Evolutionary conservation across 1,140 invertebrate genomes (phyloP).

Genomic region (Latrodectus geometricus): DNA sequence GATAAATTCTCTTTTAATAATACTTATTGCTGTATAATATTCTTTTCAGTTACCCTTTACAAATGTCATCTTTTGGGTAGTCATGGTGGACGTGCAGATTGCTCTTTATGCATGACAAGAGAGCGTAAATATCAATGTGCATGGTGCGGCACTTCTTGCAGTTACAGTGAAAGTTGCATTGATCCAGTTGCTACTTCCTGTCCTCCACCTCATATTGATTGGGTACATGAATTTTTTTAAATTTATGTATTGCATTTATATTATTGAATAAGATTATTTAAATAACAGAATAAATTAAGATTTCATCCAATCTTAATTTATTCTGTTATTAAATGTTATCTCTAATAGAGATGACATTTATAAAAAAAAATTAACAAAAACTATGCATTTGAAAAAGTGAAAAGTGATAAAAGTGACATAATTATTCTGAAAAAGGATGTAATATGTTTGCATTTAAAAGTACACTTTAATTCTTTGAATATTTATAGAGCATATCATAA

Average conservation of each 20-base stretch:
- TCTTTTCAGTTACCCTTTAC: conserved; percentile 81
- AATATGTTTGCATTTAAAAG: too few species aligned
- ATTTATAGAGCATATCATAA: too few species aligned
- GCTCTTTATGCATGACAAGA: conserved; percentile 91
- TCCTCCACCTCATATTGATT: conserved; percentile 91
- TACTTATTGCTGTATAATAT: not conserved
- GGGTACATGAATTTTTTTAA: conserved; percentile 73
- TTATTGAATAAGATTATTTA: too few species aligned
- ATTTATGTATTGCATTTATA: not conserved
- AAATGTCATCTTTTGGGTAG: conserved; percentile 94
- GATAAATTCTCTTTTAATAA: not conserved
- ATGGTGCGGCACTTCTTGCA: conserved; percentile 91
- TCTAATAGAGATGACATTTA: too few species aligned
- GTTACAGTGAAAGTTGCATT: conserved; percentile 83
- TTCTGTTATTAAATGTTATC: too few species aligned
- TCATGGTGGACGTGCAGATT: conserved; percentile 91
- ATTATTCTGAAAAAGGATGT: too few species aligned
- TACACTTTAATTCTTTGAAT: too few species aligned
- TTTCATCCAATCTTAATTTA: too few species aligned
- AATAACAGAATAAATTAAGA: too few species aligned
- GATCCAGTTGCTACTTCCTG: conserved; percentile 79
- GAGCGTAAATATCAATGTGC: conserved; percentile 86
- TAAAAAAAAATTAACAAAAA: too few species aligned
- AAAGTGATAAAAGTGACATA: too few species aligned
- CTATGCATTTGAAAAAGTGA: too few species aligned